These are phyloP conservation scores for Lepus oiostolus DNA, from an alignment of 2,797 vertebrate genomes.

Conservation along the genomic window DNA sequence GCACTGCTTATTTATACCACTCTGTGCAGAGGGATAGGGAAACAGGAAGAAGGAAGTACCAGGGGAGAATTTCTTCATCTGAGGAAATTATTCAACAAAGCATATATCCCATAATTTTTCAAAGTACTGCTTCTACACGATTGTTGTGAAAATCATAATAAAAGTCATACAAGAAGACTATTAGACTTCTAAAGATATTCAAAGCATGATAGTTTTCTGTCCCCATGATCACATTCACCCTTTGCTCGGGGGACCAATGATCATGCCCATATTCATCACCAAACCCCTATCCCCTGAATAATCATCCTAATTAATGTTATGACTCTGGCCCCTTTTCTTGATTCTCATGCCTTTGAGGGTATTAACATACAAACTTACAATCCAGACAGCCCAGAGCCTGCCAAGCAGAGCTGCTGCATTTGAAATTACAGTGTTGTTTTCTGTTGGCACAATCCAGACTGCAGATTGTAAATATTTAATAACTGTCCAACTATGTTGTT, in stretches of 20 bases:
- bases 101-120: neutral
- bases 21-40: neutral
- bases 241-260: neutral
- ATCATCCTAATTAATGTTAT: neutral
- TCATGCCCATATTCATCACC: neutral
- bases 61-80: neutral
- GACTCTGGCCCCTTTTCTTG: neutral
- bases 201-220: neutral
- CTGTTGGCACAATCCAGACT: neutral
- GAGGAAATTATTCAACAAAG: neutral
- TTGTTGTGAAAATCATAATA: neutral
- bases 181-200: neutral
- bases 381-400: neutral
- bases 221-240: neutral
- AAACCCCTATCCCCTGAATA: neutral
- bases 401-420: neutral
- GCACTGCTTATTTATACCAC: neutral
- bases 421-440: neutral
- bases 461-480: neutral
- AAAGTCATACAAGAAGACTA: neutral
- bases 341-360: neutral
- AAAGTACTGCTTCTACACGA: conserved; percentile 8
- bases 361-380: neutral
- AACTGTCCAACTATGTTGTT: neutral
- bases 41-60: neutral